Conservation (phyloP, 2,797 vertebrate species). For the Enteromius viviparus region DNA sequence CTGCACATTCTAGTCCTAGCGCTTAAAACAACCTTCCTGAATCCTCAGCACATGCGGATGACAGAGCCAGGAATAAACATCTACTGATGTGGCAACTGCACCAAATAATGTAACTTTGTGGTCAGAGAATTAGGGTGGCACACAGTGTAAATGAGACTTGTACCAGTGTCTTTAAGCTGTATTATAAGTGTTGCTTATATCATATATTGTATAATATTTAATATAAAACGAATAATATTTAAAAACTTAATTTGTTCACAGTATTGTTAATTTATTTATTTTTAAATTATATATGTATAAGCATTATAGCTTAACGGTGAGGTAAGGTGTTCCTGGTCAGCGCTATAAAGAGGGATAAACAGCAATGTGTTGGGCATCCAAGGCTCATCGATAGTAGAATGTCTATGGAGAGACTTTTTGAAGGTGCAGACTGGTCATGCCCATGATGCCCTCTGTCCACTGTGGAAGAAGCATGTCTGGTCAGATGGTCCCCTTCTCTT, state of each 20-base stretch:
- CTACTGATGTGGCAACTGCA: conserved; percentile 13
- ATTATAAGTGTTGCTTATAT: background rate
- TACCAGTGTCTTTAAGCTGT: background rate
- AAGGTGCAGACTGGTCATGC: background rate
- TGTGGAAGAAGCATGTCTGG: background rate
- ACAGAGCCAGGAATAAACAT: conserved; percentile 11
- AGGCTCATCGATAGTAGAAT: background rate
- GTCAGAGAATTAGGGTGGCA: background rate
- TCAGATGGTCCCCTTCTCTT: background rate
- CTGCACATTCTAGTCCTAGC: conserved; percentile 16
- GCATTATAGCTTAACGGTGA: background rate
- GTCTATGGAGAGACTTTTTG: background rate
- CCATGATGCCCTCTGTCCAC: background rate
- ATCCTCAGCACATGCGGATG: background rate
- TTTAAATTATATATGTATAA: background rate
- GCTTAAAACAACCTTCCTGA: conserved; percentile 17
- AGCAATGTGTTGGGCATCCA: background rate
- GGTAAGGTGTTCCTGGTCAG: background rate
- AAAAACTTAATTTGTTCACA: too few relatives aligned
- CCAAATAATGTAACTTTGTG: conserved; percentile 28
- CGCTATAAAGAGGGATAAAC: background rate
- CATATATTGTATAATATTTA: too few relatives aligned
- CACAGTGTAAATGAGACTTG: background rate
- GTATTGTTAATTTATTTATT: too few relatives aligned
- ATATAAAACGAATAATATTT: too few relatives aligned